These are phyloP conservation scores for Gopherus flavomarginatus DNA, from an alignment of 2,113 vertebrate species.

Conservation along the genomic window DNA sequence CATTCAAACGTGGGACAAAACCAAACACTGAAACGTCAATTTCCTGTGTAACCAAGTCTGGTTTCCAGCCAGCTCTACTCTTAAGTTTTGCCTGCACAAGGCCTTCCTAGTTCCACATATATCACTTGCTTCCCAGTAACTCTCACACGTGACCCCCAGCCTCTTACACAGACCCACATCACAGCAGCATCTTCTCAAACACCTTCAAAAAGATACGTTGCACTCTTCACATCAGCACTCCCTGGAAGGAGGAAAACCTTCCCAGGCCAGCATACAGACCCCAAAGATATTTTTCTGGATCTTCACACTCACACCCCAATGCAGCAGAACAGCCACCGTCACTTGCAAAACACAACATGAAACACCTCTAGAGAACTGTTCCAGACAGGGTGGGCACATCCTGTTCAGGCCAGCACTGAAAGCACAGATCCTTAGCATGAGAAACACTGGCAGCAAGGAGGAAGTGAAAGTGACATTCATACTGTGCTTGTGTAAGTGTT, in stretches of 20 bases:
- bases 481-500: not conserved
- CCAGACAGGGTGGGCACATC: not conserved
- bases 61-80: not conserved
- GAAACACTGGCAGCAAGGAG: no score
- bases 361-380: not conserved
- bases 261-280: not conserved
- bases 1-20: not conserved
- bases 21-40: not conserved
- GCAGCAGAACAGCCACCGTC: not conserved
- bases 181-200: not conserved
- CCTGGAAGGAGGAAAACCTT: not conserved
- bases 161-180: not conserved
- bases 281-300: rapidly evolving
- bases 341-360: not conserved
- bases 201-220: not conserved
- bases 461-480: not conserved
- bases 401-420: not conserved
- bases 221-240: rapidly evolving
- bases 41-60: not conserved
- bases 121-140: not conserved
- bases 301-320: not conserved
- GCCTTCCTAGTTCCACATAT: not conserved
- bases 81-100: no score
- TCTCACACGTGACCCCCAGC: not conserved
- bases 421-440: not conserved